Evolutionary conservation across 2,888 invertebrate genomes (phyloP), one percentile per base, ranked within the genome.

Genomic region (Fabriciana adippe): DNA sequence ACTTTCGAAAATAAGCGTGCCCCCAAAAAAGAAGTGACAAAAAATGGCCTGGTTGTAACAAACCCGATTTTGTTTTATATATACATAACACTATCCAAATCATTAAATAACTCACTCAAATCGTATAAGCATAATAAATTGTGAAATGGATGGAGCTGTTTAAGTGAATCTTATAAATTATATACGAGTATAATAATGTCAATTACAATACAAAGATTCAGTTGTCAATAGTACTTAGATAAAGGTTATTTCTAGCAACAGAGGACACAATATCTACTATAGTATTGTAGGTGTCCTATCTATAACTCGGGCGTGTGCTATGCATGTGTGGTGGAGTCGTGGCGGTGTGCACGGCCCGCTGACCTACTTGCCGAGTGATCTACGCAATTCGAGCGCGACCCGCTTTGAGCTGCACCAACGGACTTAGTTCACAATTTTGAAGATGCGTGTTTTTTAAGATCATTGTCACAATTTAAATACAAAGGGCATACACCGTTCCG

Each of bases 381-480:
- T 88, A 89, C 90, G 90, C 90, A 90, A 90, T 87, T 86, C 85
- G 85, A 88, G 83, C 88, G 85, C 88, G 89, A 85, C 86, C 85
- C 83, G 87, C 86, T 84, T 84, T 79, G 75, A 60, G 63, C 75
- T 76, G 73, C 74, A 72, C 74, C 72, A 70, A 69, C 73, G 70
- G 64, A 69, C 59, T 69, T 68, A 55, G 65, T 68, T 71, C 63
- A 71, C 70, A 67, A 71, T 68, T 72, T 70, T 61, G 59, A 65
- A 72, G 65, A 67, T 62, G 67, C 63, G 64, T 67, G 56, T 57
- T 69, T 50, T 26, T 67, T 54, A 59, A 11, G 57, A 59, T 26
- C 47, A n/a, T 59, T n/a, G 59, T 26, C 21, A 26, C 5, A 59
- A 48, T 16, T 59, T 48, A 48, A 48, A 48, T 13, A 8, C 45